A percentile compares a stretch with the other conserved stretches of the same genome.
These are phyloP conservation scores for Syngnathus typhle DNA, from an alignment of 2,113 vertebrate species.

Conservation along the genomic window DNA sequence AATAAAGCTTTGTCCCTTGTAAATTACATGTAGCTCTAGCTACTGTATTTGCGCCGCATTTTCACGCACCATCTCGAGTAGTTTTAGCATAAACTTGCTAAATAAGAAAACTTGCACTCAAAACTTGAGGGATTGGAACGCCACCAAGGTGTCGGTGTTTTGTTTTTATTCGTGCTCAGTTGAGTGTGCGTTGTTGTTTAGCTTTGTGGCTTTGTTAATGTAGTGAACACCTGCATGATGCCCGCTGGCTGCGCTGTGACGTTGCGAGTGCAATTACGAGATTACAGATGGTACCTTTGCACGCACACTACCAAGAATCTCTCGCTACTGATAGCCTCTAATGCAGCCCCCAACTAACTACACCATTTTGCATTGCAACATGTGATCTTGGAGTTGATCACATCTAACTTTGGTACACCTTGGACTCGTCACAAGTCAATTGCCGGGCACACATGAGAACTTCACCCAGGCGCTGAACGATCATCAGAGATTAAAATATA, in stretches of 20 bases:
- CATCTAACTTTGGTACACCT: no score
- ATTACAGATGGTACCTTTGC: conserved; percentile 63
- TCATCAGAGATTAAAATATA: no score
- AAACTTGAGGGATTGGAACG: neutral
- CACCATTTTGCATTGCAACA: neutral
- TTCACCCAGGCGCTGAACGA: no score
- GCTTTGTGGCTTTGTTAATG: conserved; percentile 5
- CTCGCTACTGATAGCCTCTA: neutral
- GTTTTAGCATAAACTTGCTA: no score
- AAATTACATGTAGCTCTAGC: no score
- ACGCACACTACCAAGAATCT: conserved; percentile 49
- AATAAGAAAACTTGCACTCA: neutral
- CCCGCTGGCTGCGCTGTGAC: conserved; percentile 55
- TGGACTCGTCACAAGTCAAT: no score
- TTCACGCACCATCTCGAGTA: no score
- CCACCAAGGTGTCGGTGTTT: neutral
- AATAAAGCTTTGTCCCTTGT: no score
- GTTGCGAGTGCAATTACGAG: conserved; percentile 57
- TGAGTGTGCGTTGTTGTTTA: neutral
- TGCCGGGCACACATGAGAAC: no score
- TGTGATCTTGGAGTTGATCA: no score
- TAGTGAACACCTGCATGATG: conserved; percentile 59
- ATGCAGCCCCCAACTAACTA: neutral
- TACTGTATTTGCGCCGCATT: no score
- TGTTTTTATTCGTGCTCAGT: neutral